Base-by-base conservation (phyloP, 2,797 vertebrate species). In the Pantherophis alleghaniensis region DNA sequence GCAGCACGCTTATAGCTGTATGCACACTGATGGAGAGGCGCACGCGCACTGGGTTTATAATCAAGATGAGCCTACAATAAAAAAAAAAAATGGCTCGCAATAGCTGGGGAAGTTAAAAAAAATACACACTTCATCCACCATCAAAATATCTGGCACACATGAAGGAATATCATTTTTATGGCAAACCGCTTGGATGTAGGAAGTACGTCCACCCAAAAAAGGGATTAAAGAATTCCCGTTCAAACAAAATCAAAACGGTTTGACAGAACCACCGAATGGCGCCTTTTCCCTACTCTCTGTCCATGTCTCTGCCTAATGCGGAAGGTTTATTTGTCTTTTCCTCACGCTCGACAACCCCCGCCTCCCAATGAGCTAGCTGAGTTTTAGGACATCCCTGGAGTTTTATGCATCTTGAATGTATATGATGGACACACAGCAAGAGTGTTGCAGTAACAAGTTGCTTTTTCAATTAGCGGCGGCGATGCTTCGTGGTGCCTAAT, bases 401-500 rank as follows among this genome's bases (percentile, higher is more conserved):
- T 56, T 69, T 91, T 93, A 94, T 95, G 51, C 60, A 51, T 66
- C 90, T 61, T 92, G 91, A 93, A 88, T 26, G 13, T 32, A 24
- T 93, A 24, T 91, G 92, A 88, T 0, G 92, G 92, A 28, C 56
- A 32, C 42, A 74, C 89, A 55, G 26, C 69, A 88, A 93, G 94
- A n/a, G 63, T 16, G 91, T 28, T 16, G 59, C 94, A 94, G 94
- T 94, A 6, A 92, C 93, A 93, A 92, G 91, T 5, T 79, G 93
- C 91, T 92, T 94, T 94, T 92, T 0, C 92, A 95, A 94, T 92
- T 94, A 94, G 94, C 13, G 16, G 74, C 4, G 57, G 94, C 93
- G 91, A 88, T 94, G 96, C 94, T 95, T 94, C 92, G 7, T 92
- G 93, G 90, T 96, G 94, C 94, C 93, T 95, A 93, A 94, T 92